phyloP scores from a whole-genome alignment of 2,113 vertebrate species.

The Eudyptes chrysolophus region DNA sequence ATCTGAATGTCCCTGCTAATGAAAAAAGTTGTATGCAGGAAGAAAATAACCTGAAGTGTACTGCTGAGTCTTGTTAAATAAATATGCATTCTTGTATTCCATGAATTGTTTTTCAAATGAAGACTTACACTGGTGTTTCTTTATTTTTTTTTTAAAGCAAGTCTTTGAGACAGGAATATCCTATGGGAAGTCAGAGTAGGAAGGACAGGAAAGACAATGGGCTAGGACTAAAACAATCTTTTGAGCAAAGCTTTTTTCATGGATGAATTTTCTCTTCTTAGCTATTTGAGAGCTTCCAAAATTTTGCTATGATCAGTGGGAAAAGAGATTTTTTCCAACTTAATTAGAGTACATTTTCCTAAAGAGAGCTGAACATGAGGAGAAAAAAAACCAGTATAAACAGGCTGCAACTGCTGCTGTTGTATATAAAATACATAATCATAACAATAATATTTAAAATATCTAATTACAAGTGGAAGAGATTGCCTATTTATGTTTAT shows the following conservation, averaged over 20 bases:
- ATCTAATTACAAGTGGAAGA: not conserved
- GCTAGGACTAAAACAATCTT: not conserved
- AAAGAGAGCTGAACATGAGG: not conserved
- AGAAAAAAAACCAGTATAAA: not conserved
- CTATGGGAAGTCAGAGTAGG: not conserved
- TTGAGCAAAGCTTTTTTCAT: not conserved
- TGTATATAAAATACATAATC: not conserved
- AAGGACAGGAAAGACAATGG: not conserved
- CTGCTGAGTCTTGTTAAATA: not conserved
- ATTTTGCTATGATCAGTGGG: not conserved
- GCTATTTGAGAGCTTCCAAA: not conserved
- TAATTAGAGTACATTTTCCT: not conserved
- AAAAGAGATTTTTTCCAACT: not conserved
- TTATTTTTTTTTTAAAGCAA: conserved; percentile 8
- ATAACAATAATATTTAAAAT: not conserved
- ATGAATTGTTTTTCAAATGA: not conserved
- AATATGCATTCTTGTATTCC: not conserved
- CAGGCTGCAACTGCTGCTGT: not conserved
- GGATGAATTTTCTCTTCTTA: not conserved
- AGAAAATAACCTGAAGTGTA: not conserved
- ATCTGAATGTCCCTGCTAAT: not conserved
- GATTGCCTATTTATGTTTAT: not conserved
- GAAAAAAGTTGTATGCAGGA: not conserved
- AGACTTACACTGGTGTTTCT: not conserved
- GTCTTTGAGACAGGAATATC: not conserved